Evolutionary conservation across 2,888 invertebrate species (phyloP).

Genomic region (Pterobdella sp.): DNA sequence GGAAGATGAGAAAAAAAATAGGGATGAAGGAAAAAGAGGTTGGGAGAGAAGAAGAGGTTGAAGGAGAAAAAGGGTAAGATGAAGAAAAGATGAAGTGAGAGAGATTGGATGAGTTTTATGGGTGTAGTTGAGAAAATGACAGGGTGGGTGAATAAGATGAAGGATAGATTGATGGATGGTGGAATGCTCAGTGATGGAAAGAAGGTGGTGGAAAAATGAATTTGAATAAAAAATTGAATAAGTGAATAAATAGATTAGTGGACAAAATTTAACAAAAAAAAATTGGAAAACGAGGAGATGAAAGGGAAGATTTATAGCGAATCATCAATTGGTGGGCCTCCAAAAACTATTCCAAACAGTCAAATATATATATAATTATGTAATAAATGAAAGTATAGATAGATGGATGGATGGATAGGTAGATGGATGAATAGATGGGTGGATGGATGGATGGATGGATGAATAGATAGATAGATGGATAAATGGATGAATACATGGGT

Average conservation of each 20-base stretch:
- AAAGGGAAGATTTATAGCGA: too few species aligned
- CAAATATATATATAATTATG: too few species aligned
- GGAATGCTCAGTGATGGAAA: neutral
- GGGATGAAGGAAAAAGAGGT: neutral
- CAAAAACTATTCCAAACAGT: too few species aligned
- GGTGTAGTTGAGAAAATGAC: neutral
- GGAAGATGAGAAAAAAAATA: neutral
- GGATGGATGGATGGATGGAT: too few species aligned
- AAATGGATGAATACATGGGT: too few species aligned
- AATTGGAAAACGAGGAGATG: too few species aligned
- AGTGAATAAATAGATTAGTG: too few species aligned
- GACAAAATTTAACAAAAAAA: too few species aligned
- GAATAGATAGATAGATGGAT: too few species aligned
- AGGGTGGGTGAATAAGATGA: neutral
- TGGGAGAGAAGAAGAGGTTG: neutral
- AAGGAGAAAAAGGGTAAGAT: neutral
- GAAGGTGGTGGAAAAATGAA: neutral
- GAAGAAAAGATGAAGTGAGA: neutral
- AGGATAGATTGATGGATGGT: neutral
- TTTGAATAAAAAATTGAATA: neutral
- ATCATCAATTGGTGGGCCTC: too few species aligned
- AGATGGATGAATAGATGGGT: neutral
- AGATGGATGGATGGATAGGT: too few species aligned
- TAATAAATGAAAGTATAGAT: too few species aligned
- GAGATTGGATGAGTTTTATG: neutral